Conservation (phyloP, 2,797 vertebrate species). For the Urophycis tenuis region DNA sequence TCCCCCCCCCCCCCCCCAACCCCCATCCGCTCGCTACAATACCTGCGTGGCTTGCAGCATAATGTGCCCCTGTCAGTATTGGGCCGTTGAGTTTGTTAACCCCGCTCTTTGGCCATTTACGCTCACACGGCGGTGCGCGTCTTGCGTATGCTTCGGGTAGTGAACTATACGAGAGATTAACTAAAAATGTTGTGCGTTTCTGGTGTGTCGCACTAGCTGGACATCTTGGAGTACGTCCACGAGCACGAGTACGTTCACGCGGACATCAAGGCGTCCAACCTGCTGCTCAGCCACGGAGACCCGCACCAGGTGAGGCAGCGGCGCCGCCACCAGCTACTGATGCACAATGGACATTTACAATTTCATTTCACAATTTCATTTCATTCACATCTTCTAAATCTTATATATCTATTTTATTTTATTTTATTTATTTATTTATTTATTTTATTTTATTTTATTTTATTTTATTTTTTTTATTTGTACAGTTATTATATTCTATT, state of each 20-base stretch:
- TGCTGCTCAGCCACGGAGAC: constrained; percentile 82
- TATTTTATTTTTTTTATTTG: no score
- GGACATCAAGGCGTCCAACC: constrained; percentile 94
- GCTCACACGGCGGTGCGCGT: neutral
- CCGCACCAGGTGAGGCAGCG: constrained; percentile 89
- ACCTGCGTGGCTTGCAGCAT: neutral
- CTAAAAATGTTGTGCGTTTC: no score
- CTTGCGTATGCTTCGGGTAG: neutral
- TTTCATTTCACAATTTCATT: no score
- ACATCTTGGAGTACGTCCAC: constrained; percentile 88
- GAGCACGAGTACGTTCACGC: constrained; percentile 95
- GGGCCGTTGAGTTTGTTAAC: neutral
- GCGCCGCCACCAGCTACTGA: no score
- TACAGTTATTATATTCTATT: no score
- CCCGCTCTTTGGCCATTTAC: neutral
- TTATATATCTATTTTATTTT: no score
- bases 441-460: no score
- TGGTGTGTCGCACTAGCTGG: constrained; percentile 79
- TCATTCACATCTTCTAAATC: no score
- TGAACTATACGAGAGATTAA: no score
- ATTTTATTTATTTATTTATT: no score
- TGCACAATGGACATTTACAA: no score
- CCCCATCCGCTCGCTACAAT: neutral
- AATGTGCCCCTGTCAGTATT: neutral
- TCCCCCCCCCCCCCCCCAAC: no score